These are phyloP conservation scores for Lepilemur septentrionalis DNA, from an alignment of 2,797 vertebrate species.

Conservation along the genomic window DNA sequence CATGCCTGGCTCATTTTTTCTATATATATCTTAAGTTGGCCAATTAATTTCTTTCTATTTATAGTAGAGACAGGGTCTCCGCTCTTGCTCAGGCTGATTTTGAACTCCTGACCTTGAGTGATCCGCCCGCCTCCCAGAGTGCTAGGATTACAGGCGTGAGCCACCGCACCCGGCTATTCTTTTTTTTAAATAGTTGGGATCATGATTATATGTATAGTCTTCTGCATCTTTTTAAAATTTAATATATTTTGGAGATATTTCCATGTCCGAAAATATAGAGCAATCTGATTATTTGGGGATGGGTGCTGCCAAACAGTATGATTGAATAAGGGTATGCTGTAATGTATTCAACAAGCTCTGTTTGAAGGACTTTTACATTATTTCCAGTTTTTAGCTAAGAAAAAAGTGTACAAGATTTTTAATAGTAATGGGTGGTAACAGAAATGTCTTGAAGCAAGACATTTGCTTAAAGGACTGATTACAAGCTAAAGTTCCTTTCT, in stretches of 20 bases:
- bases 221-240: background rate
- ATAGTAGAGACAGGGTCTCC: no score
- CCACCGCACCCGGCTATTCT: background rate
- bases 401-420: background rate
- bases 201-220: background rate
- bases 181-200: background rate
- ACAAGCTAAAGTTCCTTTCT: conserved; percentile 18
- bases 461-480: background rate
- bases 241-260: conserved; percentile 5
- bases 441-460: background rate
- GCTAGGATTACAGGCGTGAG: no score
- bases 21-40: no score
- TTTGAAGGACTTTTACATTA: conserved; percentile 10
- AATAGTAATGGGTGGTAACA: background rate
- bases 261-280: conserved; percentile 8
- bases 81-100: no score
- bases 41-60: no score
- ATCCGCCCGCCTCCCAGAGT: no score
- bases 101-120: no score
- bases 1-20: no score
- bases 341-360: background rate
- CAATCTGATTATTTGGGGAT: background rate
- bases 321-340: background rate
- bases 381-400: conserved; percentile 14
- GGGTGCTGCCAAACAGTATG: background rate